Evolutionary conservation across 2,888 invertebrate genomes (phyloP).

Genomic region (Unio delphinus): DNA sequence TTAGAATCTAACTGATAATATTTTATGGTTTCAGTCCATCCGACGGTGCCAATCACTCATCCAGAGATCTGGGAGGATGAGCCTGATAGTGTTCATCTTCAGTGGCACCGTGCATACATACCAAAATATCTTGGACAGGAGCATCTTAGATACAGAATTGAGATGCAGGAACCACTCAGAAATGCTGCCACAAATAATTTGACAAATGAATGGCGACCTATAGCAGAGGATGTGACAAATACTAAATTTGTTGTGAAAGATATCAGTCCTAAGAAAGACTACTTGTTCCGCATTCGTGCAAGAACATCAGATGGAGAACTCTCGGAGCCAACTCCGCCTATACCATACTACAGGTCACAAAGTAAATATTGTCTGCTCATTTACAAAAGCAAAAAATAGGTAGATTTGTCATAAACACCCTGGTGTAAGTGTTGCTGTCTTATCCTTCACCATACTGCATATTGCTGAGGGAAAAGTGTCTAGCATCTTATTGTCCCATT

Average conservation of each 20-base stretch:
- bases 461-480: too few species aligned
- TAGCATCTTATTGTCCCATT: too few species aligned
- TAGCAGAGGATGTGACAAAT: conserved; percentile 49
- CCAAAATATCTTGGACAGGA: conserved; percentile 46
- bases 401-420: too few species aligned
- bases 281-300: conserved; percentile 94
- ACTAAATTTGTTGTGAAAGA: conserved; percentile 56
- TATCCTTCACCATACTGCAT: too few species aligned
- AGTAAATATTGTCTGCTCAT: conserved; percentile 31
- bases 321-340: conserved; percentile 93
- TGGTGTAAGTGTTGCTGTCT: too few species aligned
- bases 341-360: conserved; percentile 53
- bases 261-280: conserved; percentile 92
- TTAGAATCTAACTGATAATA: neutral
- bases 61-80: conserved; percentile 57
- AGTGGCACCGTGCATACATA: conserved; percentile 60
- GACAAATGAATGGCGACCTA: conserved; percentile 47
- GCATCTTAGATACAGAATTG: conserved; percentile 53
- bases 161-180: conserved; percentile 46
- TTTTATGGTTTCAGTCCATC: conserved; percentile 38
- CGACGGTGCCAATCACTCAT: conserved; percentile 56
- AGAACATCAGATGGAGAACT: conserved; percentile 89
- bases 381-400: too few species aligned
- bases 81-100: conserved; percentile 48
- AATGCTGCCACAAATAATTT: conserved; percentile 6